phyloP scores from a whole-genome alignment of 92 coral and sea anemone genomes.

The Palythoa grandiflora region DNA sequence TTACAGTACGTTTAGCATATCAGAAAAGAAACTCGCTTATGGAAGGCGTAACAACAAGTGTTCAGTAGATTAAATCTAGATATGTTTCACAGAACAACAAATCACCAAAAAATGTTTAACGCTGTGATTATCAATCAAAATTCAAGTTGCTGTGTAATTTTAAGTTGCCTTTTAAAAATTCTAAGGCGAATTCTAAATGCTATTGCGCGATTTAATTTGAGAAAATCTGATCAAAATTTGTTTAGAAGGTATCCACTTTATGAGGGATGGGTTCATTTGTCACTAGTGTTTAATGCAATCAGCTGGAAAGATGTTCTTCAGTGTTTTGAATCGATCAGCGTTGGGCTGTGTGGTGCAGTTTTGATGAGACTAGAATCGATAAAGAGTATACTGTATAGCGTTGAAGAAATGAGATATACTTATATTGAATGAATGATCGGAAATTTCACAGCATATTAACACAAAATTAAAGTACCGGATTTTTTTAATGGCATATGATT shows the following conservation, averaged over 20 bases:
- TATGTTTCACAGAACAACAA: background rate
- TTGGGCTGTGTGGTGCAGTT: background rate
- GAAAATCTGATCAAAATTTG: constrained; percentile 6
- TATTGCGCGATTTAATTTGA: no score
- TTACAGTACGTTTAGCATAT: background rate
- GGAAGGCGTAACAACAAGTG: constrained; percentile 17
- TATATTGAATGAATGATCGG: background rate
- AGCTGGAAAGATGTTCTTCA: constrained; percentile 13
- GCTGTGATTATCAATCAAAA: background rate
- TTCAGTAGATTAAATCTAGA: constrained; percentile 11
- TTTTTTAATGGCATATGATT: constrained; percentile 13
- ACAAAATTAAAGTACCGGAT: background rate
- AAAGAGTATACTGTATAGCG: background rate
- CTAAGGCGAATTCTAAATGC: background rate
- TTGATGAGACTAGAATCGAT: background rate
- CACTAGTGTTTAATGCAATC: background rate
- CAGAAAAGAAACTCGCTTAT: constrained; percentile 7
- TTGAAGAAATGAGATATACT: background rate
- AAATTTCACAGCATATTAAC: background rate
- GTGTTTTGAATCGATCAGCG: background rate
- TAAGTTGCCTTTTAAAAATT: background rate
- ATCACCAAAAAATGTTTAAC: background rate
- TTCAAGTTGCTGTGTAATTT: constrained; percentile 12
- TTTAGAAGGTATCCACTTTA: background rate
- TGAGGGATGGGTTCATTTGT: background rate